Percentiles rank a stretch among this genome's conserved stretches.
Conservation (phyloP, 2,113 vertebrate genomes). For the Scophthalmus maximus region DNA sequence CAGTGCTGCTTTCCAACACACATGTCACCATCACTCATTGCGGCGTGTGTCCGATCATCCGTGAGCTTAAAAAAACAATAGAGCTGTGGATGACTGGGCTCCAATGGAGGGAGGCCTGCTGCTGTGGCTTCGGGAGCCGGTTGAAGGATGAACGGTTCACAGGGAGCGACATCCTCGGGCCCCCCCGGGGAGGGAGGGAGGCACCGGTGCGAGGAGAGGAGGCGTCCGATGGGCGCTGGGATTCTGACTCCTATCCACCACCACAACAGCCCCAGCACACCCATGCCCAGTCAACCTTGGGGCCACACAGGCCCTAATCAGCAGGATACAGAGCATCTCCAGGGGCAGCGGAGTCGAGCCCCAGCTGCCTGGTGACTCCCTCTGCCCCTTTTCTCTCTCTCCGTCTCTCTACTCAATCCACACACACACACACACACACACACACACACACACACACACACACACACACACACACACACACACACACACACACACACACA, state of each 20-base stretch:
- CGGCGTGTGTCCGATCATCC: slow-evolving; percentile 66
- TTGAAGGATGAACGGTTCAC: slow-evolving; percentile 76
- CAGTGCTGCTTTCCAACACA: slow-evolving; percentile 62
- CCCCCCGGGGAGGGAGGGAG: slow-evolving; percentile 30
- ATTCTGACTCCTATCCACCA: slow-evolving; percentile 50
- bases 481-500: slow-evolving; percentile 35
- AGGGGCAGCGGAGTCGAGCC: slow-evolving; percentile 57
- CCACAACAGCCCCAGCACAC: slow-evolving; percentile 3
- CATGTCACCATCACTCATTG: slow-evolving; percentile 64
- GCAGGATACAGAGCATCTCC: slow-evolving; percentile 81
- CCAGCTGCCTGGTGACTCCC: slow-evolving; percentile 77
- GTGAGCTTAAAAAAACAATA: slow-evolving; percentile 68
- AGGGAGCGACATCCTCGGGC: slow-evolving; percentile 70
- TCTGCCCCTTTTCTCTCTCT: slow-evolving; percentile 53
- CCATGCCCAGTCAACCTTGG: slow-evolving; percentile 64
- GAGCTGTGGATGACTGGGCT: slow-evolving; percentile 51
- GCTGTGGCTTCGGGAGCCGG: slow-evolving; percentile 65
- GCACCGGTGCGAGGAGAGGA: slow-evolving; percentile 58
- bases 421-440: slow-evolving; percentile 40
- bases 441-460: slow-evolving; percentile 48
- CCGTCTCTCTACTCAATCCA: slow-evolving; percentile 25
- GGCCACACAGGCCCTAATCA: slow-evolving; percentile 80
- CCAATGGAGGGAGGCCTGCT: slow-evolving; percentile 42
- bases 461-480: slow-evolving; percentile 39
- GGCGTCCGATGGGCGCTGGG: slow-evolving; percentile 61